These are phyloP conservation scores for Sardinella longiceps DNA, from an alignment of 2,797 vertebrate species.

Conservation along the genomic window DNA sequence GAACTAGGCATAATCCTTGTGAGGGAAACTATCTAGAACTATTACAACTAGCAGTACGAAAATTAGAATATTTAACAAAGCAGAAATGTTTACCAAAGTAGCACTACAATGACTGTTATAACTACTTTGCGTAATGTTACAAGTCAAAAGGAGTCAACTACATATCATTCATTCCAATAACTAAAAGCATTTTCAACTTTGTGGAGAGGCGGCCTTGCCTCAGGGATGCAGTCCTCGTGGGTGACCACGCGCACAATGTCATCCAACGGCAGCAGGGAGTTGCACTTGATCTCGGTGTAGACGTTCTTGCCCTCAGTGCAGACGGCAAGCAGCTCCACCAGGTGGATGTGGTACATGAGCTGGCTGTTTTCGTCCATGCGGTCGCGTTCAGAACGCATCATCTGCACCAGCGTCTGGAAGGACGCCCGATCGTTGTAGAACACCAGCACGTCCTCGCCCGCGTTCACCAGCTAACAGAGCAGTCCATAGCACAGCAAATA, in stretches of 20 bases:
- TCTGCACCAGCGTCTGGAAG: constrained; percentile 96
- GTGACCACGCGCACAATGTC: constrained; percentile 97
- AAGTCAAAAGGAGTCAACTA: neutral
- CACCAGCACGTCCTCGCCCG: constrained; percentile 94
- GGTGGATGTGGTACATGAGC: constrained; percentile 97
- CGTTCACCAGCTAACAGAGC: constrained; percentile 87
- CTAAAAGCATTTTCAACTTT: neutral
- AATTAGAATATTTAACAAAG: too few species aligned
- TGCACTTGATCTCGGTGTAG: constrained; percentile 98
- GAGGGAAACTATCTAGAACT: too few species aligned
- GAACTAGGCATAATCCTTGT: too few species aligned
- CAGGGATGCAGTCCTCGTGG: constrained; percentile 97
- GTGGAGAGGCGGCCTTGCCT: constrained; percentile 73
- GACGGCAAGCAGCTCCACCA: constrained; percentile 94
- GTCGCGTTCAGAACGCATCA: constrained; percentile 98
- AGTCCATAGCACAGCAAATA: neutral
- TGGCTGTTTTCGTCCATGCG: constrained; percentile 96
- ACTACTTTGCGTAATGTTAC: neutral
- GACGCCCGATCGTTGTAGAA: constrained; percentile 99
- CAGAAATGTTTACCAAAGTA: too few species aligned
- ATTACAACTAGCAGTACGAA: too few species aligned
- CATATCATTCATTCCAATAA: neutral
- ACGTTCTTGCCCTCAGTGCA: constrained; percentile 98
- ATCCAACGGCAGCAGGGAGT: constrained; percentile 95
- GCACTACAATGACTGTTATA: too few species aligned